Evolutionary conservation across 2,113 vertebrate genomes (phyloP).

Genomic region (Megaleporinus macrocephalus): DNA sequence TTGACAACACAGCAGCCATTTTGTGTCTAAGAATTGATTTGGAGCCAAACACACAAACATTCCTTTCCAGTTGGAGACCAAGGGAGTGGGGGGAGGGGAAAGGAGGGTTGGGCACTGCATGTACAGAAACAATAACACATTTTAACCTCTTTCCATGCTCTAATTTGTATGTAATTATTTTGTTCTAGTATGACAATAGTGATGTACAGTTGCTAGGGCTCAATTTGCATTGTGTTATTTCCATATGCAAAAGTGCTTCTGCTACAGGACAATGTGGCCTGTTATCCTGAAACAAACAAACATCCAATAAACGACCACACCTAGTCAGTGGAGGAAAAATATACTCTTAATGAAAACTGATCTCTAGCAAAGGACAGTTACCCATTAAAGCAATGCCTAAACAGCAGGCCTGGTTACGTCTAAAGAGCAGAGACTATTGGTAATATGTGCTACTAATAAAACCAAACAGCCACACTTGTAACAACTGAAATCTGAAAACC

Average conservation of each 20-base stretch:
- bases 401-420: not conserved
- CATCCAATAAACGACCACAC: not conserved
- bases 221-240: slow-evolving; percentile 21
- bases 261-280: not conserved
- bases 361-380: not conserved
- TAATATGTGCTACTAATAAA: too few relatives aligned
- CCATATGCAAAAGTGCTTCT: slow-evolving; percentile 23
- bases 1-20: slow-evolving; percentile 48
- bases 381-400: not conserved
- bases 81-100: not conserved
- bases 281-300: not conserved
- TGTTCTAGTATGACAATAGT: not conserved
- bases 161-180: not conserved
- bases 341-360: not conserved
- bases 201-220: not conserved
- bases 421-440: not conserved
- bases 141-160: not conserved
- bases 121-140: not conserved
- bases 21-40: slow-evolving; percentile 31
- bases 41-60: slow-evolving; percentile 36
- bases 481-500: too few relatives aligned
- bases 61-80: slow-evolving; percentile 14
- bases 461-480: too few relatives aligned
- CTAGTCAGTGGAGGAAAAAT: not conserved
- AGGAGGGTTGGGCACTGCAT: not conserved